Evolutionary conservation across 2,113 vertebrate species (phyloP), one percentile per base, ranked within the genome.

Genomic region (Sus scrofa): DNA sequence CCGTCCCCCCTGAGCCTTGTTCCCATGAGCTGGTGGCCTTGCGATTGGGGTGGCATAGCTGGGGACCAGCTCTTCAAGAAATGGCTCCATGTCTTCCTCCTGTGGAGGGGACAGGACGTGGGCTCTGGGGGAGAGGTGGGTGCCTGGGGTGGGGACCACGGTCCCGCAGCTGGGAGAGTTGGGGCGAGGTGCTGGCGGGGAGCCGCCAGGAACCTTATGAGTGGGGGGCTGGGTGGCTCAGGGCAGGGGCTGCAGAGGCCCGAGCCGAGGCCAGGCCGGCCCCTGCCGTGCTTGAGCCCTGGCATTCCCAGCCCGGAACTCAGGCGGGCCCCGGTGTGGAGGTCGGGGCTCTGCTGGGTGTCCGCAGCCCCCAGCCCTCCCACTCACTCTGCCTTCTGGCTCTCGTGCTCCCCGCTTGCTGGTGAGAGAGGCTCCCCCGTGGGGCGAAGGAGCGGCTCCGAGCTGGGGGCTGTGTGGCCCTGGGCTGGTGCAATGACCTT

Each of bases 371-470:
- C 1, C 20, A 4, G 12, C 63, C n/a, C 62, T 26, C 56, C 24
- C 3, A 4, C 37, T n/a, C 30, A 0, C 7, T 3, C 13, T 1
- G 6, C 30, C 56, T 3, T 13, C 18, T 13, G 5, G 22, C 30
- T 63, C 24, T 52, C 0, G 0, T 9, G 24, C 52, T 32, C 18
- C 0, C 6, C n/a, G n/a, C 20, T n/a, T 4, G 56, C 1, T 27
- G 39, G 24, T 2, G 58, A 32, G 3, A 6, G 9, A 6, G 32
- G 63, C 22, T 3, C 0, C 6, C 24, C 60, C 1, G 1, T 27
- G 60, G 12, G 58, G 34, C 16, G 44, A 26, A 19, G 1, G 13
- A 3, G 27, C 11, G n/a, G 71, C 65, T 70, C 58, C 3, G 44
- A 19, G 34, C 4, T 7, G 67, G 20, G 34, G 58, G 26, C 11